phyloP scores from a whole-genome alignment of 2,888 invertebrate species.

The Anaspis maculata region DNA sequence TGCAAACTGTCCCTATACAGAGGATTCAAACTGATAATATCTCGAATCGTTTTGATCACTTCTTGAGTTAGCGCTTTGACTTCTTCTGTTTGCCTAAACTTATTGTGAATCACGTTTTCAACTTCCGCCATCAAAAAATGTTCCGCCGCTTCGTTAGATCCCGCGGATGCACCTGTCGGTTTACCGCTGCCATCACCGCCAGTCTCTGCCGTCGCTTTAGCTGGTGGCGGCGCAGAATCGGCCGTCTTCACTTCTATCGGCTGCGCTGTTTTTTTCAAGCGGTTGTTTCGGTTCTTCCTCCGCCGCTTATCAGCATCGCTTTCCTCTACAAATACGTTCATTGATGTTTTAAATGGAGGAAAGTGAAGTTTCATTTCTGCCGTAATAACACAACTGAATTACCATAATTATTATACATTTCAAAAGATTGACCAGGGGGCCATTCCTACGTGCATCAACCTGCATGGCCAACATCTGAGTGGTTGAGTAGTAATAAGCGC shows the following conservation, averaged over 20 bases:
- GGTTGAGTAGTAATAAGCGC: too few species aligned
- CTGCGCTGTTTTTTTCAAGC: conserved; percentile 30
- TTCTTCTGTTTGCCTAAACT: conserved; percentile 87
- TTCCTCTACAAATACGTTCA: conserved; percentile 76
- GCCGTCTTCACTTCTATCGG: conserved; percentile 14
- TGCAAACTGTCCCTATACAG: conserved; percentile 95
- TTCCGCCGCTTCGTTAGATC: conserved; percentile 28
- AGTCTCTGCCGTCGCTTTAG: neutral
- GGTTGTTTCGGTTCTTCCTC: conserved; percentile 41
- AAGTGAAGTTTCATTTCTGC: conserved; percentile 70
- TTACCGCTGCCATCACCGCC: neutral
- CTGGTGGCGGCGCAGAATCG: conserved; percentile 2
- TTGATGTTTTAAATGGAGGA: conserved; percentile 73
- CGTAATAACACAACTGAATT: too few species aligned
- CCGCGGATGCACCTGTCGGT: conserved; percentile 6
- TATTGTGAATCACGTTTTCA: conserved; percentile 82
- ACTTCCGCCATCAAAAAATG: conserved; percentile 87
- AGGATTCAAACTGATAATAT: conserved; percentile 95
- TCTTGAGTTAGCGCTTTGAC: conserved; percentile 95
- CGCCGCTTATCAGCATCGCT: conserved; percentile 51
- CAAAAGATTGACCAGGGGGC: too few species aligned
- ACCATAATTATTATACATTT: too few species aligned
- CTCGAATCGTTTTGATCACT: conserved; percentile 93
- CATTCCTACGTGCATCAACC: too few species aligned
- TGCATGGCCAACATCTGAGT: too few species aligned